Evolutionary conservation across 92 coral and sea anemone genomes (phyloP), one percentile per base, ranked within the genome.

Genomic region (Meandrina meandrites): DNA sequence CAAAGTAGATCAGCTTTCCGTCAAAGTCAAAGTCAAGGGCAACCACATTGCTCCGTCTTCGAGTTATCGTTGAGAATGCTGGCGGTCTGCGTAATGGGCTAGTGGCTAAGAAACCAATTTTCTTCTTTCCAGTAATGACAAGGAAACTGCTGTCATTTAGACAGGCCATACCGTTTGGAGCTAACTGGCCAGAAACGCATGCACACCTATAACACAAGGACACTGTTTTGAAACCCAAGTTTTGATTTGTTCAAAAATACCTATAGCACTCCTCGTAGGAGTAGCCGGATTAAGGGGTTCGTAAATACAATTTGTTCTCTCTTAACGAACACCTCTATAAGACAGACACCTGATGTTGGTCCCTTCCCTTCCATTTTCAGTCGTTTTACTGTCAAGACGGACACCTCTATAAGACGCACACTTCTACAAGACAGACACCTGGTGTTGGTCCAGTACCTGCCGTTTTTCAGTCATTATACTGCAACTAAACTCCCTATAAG

Each of bases 21-120:
- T 92, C 90, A 42, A 88, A 92, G 76, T 97, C 99, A 70, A 87
- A 91, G 80, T 95, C 99, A 8, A 93, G 84, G 11, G 80, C 94
- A 0, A 88, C 88, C 0, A 89, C 81, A n/a, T 69, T 80, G 45
- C 76, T 47, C 60, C 78, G 58, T 34, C 70, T 17, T 31, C 81
- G 74, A 27, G 84, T 40, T 35, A 95, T 93, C 9, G 88, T 30
- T 11, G 76, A 83, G 70, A 69, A 86, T 2, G 91, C 83, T 21
- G 90, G 84, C 37, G 81, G 75, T 3, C 31, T 67, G 47, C 74
- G 57, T 1, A 93, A 86, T 40, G 96, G 93, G 69, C 87, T 89
- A 37, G 90, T 50, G 18, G 91, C 66, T 31, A 78, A 70, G 80
- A 91, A 93, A 11, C 84, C 80, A 83, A 97, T 92, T 1, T 48